These are phyloP conservation scores for Opisthograptis luteolata DNA, from an alignment of 2,888 invertebrate genomes.

Conservation along the genomic window DNA sequence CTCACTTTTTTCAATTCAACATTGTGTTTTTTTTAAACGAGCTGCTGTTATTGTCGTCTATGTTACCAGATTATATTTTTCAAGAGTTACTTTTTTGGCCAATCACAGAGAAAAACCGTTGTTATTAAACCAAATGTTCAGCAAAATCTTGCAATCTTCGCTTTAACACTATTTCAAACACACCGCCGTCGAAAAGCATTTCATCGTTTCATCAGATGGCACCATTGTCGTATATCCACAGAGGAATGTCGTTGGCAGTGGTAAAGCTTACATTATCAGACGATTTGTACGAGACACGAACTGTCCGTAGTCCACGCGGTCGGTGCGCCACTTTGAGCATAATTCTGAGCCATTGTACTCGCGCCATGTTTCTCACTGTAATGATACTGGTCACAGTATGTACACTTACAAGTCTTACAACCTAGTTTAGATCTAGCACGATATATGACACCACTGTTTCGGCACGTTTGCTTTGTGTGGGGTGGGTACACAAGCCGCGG, in stretches of 20 bases:
- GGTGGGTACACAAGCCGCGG: background rate
- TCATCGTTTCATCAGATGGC: slow-evolving; percentile 58
- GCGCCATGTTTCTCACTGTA: slow-evolving; percentile 32
- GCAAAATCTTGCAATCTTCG: too few relatives aligned
- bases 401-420: slow-evolving; percentile 75
- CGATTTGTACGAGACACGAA: slow-evolving; percentile 30
- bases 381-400: slow-evolving; percentile 17
- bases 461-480: background rate
- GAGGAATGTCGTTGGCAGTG: slow-evolving; percentile 79
- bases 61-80: too few relatives aligned
- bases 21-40: too few relatives aligned
- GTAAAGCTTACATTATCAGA: slow-evolving; percentile 43
- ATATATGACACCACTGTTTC: slow-evolving; percentile 42
- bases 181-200: slow-evolving; percentile 39
- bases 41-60: too few relatives aligned
- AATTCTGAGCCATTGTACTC: slow-evolving; percentile 48
- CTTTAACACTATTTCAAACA: slow-evolving; percentile 23
- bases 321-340: slow-evolving; percentile 68
- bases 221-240: slow-evolving; percentile 45
- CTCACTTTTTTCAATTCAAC: background rate
- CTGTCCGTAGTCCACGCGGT: slow-evolving; percentile 20
- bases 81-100: too few relatives aligned
- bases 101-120: too few relatives aligned
- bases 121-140: too few relatives aligned
- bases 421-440: slow-evolving; percentile 63